Evolutionary conservation across 2,113 vertebrate species (phyloP).

Genomic region (Polypterus bichir): DNA sequence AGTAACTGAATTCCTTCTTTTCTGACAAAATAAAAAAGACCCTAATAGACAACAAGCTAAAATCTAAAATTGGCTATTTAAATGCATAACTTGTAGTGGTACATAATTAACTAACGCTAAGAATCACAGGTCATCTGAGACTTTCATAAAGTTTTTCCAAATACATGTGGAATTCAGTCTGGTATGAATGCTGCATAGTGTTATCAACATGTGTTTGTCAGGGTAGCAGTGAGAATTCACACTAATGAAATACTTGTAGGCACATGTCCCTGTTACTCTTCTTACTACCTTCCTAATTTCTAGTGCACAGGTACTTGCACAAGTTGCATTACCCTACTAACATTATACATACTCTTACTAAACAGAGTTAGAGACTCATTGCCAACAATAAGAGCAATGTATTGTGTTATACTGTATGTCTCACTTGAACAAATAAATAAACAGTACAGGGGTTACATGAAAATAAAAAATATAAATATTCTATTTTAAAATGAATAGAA

Average conservation of each 20-base stretch:
- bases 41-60: too few relatives aligned
- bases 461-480: too few relatives aligned
- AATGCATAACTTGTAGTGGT: too few relatives aligned
- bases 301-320: conserved; percentile 15
- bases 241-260: conserved; percentile 31
- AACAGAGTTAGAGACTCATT: conserved; percentile 27
- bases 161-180: conserved; percentile 30
- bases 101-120: too few relatives aligned
- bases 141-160: conserved; percentile 28
- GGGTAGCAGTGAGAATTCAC: conserved; percentile 33
- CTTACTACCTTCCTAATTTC: conserved; percentile 27
- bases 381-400: conserved; percentile 13
- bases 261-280: conserved; percentile 18
- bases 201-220: conserved; percentile 26
- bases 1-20: too few relatives aligned
- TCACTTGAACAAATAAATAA: too few relatives aligned
- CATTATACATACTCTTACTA: conserved; percentile 17
- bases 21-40: too few relatives aligned
- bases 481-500: too few relatives aligned
- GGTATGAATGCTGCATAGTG: conserved; percentile 9
- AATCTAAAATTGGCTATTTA: too few relatives aligned
- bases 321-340: conserved; percentile 22
- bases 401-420: too few relatives aligned
- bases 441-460: too few relatives aligned
- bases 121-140: too few relatives aligned